phyloP scores from a whole-genome alignment of 2,888 invertebrate species.

The Anorthoa munda region DNA sequence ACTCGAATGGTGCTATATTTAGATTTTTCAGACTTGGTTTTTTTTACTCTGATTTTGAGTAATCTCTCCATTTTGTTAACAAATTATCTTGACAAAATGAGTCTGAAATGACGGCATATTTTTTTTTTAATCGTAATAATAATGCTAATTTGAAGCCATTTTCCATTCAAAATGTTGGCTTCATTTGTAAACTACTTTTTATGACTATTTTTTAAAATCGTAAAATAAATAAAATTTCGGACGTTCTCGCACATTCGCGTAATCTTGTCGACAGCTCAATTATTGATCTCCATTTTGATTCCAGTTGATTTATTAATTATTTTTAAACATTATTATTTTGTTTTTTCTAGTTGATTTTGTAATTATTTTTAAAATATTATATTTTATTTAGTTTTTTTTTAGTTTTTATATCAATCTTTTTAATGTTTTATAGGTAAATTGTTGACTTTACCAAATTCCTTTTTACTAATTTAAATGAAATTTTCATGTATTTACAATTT shows the following conservation, averaged over 20 bases:
- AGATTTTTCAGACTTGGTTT: too few relatives aligned
- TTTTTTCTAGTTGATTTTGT: slow-evolving; percentile 4
- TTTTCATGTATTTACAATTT: slow-evolving; percentile 14
- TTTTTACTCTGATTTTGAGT: background rate
- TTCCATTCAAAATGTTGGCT: background rate
- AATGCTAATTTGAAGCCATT: background rate
- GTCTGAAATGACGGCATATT: too few relatives aligned
- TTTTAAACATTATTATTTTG: background rate
- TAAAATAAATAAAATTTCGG: background rate
- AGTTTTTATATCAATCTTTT: background rate
- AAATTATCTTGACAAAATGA: background rate
- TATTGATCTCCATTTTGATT: slow-evolving; percentile 42
- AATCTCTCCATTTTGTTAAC: background rate
- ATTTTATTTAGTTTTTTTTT: background rate
- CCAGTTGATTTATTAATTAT: slow-evolving; percentile 28
- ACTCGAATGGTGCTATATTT: slow-evolving; percentile 40
- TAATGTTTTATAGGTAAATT: background rate
- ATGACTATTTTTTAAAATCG: background rate
- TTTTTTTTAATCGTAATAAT: too few relatives aligned
- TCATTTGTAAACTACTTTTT: background rate
- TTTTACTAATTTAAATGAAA: slow-evolving; percentile 23
- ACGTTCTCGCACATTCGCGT: slow-evolving; percentile 42
- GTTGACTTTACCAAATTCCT: background rate
- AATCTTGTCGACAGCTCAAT: slow-evolving; percentile 19
- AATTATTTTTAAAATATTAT: background rate